Evolutionary conservation across 2,888 invertebrate genomes (phyloP).

Genomic region (Lasius platythorax): DNA sequence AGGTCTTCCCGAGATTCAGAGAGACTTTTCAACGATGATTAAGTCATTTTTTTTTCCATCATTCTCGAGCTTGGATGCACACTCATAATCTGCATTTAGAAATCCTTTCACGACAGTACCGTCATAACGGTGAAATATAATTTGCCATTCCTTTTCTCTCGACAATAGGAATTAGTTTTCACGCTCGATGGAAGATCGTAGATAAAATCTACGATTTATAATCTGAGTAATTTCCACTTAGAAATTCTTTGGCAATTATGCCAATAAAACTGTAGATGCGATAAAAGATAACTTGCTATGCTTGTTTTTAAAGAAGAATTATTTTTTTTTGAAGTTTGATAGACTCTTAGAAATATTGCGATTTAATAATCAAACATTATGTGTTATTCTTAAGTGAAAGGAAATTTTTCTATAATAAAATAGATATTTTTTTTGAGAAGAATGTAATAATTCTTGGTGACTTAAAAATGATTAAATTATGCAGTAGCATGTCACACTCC

Average conservation of each 20-base stretch:
- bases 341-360: neutral
- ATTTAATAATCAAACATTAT: neutral
- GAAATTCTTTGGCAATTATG: neutral
- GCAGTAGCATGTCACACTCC: neutral
- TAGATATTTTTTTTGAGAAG: neutral
- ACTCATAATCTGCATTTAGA: neutral
- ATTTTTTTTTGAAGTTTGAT: neutral
- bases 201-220: neutral
- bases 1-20: slow-evolving; percentile 25
- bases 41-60: neutral
- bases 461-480: neutral
- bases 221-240: neutral
- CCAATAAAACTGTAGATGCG: neutral
- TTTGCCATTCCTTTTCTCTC: neutral
- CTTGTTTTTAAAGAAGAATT: neutral
- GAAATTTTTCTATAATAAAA: neutral
- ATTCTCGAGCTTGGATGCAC: neutral
- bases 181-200: neutral
- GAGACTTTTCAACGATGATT: slow-evolving; percentile 28
- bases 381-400: neutral
- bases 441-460: neutral
- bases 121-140: slow-evolving; percentile 23
- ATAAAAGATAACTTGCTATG: neutral
- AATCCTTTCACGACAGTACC: neutral
- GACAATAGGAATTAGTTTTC: neutral